These are phyloP conservation scores for Hirtodrosophila confusa DNA, from an alignment of 2,888 invertebrate genomes.

Conservation along the genomic window DNA sequence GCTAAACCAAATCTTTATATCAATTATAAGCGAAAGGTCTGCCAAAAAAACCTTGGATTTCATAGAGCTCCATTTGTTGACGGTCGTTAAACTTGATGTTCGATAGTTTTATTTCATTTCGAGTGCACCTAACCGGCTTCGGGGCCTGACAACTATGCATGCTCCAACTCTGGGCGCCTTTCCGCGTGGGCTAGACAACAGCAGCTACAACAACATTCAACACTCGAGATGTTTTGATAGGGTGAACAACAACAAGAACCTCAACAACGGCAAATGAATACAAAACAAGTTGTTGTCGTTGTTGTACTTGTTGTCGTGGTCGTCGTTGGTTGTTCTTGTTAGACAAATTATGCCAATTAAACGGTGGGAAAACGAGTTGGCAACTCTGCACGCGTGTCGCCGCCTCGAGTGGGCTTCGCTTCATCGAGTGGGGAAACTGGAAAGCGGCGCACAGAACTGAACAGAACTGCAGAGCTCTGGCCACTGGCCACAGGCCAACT, in stretches of 20 bases:
- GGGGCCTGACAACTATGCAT: conserved; percentile 36
- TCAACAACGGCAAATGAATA: conserved; percentile 34
- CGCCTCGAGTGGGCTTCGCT: conserved; percentile 45
- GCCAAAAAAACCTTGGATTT: conserved; percentile 27
- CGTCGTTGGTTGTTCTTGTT: conserved; percentile 58
- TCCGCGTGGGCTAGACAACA: conserved; percentile 58
- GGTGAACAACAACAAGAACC: conserved; percentile 24
- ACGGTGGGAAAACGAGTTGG: conserved; percentile 77
- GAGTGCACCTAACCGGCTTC: conserved; percentile 30
- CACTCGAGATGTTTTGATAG: conserved; percentile 49
- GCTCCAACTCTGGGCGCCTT: conserved; percentile 31
- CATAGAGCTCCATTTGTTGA: conserved; percentile 4
- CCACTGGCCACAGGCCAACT: conserved; percentile 26
- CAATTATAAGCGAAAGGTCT: conserved; percentile 28
- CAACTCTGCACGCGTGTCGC: conserved; percentile 63
- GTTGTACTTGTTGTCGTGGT: conserved; percentile 30
- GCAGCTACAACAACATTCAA: conserved; percentile 14
- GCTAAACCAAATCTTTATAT: neutral
- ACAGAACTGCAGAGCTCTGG: neutral
- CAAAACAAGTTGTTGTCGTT: conserved; percentile 61
- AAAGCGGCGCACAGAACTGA: conserved; percentile 3
- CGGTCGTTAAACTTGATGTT: conserved; percentile 20
- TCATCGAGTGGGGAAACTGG: conserved; percentile 52
- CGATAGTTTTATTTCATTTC: conserved; percentile 22
- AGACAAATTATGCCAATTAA: conserved; percentile 80